These are phyloP conservation scores for Teinopalpus imperialis DNA, from an alignment of 2,888 invertebrate genomes.

Conservation along the genomic window DNA sequence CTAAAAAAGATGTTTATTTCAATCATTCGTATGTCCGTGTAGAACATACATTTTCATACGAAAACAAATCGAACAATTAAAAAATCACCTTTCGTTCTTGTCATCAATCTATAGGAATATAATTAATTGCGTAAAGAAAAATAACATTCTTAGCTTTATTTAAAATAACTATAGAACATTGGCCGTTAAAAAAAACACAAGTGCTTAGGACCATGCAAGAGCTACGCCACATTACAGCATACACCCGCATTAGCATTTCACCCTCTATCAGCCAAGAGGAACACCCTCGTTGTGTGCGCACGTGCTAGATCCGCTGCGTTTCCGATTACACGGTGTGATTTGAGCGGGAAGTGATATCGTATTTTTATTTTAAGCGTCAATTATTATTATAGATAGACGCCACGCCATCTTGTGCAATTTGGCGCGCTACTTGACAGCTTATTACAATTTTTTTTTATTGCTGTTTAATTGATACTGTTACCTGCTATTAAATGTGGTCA, in stretches of 20 bases:
- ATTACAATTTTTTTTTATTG: no score
- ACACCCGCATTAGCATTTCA: slow-evolving; percentile 22
- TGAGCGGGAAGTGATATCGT: slow-evolving; percentile 5
- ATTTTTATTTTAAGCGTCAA: slow-evolving; percentile 10
- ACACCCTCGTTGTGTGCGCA: slow-evolving; percentile 38
- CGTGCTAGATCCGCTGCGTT: slow-evolving; percentile 36
- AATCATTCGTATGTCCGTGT: no score
- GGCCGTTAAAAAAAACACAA: slow-evolving; percentile 1
- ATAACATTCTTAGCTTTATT: no score
- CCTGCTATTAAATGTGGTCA: no score
- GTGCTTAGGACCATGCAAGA: slow-evolving; percentile 4
- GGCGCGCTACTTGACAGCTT: slow-evolving; percentile 17
- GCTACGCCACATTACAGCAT: neutral
- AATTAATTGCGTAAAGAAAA: no score
- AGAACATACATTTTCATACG: no score
- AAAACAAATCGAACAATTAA: no score
- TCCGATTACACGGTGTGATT: slow-evolving; percentile 2
- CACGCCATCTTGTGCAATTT: slow-evolving; percentile 10
- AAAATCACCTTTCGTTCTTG: no score
- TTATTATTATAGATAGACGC: no score
- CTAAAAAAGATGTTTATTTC: no score
- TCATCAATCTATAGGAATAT: no score
- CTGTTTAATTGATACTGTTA: no score
- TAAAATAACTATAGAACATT: neutral
- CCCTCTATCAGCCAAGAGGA: slow-evolving; percentile 29